Conservation (phyloP, 2,888 invertebrate species). For the Callimorpha dominula region DNA sequence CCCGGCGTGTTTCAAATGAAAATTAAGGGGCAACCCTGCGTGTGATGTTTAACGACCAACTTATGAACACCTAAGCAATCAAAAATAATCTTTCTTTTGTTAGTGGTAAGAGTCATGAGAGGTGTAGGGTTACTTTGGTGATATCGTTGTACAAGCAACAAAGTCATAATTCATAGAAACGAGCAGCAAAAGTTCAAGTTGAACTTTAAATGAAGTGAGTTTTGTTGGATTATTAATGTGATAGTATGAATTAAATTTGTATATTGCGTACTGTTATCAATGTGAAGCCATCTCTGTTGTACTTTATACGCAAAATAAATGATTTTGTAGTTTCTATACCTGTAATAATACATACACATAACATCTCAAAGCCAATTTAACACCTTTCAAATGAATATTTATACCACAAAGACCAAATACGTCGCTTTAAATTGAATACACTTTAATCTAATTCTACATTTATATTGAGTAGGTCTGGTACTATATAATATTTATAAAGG, state of each 20-base stretch:
- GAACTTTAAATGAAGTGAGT: neutral
- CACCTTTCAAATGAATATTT: no score
- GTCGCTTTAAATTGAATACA: no score
- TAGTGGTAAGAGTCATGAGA: neutral
- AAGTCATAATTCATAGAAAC: slow-evolving; percentile 1
- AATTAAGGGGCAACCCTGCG: neutral
- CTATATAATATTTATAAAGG: no score
- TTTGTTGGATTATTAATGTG: neutral
- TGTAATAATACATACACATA: no score
- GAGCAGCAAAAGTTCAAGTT: neutral
- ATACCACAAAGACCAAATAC: no score
- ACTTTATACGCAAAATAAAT: neutral
- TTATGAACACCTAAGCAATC: neutral
- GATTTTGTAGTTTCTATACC: no score
- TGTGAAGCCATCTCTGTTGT: neutral
- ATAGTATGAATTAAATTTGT: neutral
- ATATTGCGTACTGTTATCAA: neutral
- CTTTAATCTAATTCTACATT: no score
- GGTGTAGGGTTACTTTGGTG: neutral
- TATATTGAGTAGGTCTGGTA: no score
- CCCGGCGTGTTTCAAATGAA: neutral
- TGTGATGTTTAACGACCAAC: neutral
- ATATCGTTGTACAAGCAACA: neutral
- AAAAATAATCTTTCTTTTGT: neutral
- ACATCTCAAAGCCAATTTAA: no score